A percentile compares a stretch with the other conserved stretches of the same genome.
Conservation (phyloP, 2,113 vertebrate genomes). For the Malurus melanocephalus region DNA sequence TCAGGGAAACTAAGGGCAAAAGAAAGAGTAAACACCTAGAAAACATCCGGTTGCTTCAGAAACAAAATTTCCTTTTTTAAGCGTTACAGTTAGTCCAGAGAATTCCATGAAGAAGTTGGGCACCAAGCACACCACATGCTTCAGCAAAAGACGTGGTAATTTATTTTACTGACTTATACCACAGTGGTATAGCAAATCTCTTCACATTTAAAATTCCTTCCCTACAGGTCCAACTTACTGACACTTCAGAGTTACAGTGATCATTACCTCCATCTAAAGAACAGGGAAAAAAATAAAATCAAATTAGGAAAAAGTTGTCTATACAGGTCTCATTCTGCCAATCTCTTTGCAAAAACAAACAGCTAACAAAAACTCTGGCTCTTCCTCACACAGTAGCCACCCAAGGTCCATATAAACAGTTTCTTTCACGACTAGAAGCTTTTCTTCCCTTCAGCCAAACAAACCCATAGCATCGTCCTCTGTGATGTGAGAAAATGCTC, state of each 20-base stretch:
- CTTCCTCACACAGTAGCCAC: not conserved
- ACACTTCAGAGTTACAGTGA: not conserved
- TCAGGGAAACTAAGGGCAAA: not conserved
- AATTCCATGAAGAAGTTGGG: not conserved
- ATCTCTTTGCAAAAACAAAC: not conserved
- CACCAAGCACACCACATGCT: not conserved
- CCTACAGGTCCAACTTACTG: not conserved
- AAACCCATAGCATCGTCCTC: rapidly evolving
- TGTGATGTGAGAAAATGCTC: not conserved
- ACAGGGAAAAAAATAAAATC: rapidly evolving
- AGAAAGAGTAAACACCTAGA: not conserved
- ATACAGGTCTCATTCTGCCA: not conserved
- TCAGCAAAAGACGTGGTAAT: not conserved
- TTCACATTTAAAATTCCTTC: not conserved
- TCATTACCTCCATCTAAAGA: not conserved
- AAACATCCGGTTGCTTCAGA: not conserved
- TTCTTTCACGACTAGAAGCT: not conserved
- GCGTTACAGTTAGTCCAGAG: not conserved
- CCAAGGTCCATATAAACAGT: not conserved
- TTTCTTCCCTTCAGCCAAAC: not conserved
- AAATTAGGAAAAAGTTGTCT: not conserved
- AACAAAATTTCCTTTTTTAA: not conserved
- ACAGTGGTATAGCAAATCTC: not conserved
- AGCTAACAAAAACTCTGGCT: not conserved
- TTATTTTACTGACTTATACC: not conserved